Evolutionary conservation across 2,888 invertebrate species (phyloP).

Genomic region (Bombylius discolor): DNA sequence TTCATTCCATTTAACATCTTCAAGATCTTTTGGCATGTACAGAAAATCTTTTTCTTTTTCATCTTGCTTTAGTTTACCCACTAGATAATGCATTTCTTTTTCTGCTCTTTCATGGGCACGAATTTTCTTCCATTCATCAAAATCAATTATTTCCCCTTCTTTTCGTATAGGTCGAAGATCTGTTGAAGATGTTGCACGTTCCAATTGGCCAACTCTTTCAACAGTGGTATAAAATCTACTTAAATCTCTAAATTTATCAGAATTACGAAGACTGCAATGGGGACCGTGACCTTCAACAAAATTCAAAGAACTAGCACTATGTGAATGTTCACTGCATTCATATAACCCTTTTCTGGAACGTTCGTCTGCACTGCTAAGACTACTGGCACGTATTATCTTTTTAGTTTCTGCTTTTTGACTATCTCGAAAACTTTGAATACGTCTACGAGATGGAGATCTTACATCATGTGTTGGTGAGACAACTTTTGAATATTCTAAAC

Average conservation of each 20-base stretch:
- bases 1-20: constrained; percentile 62
- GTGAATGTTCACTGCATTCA: constrained; percentile 28
- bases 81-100: constrained; percentile 63
- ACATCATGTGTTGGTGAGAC: constrained; percentile 31
- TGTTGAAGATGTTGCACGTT: constrained; percentile 56
- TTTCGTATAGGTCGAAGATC: constrained; percentile 58
- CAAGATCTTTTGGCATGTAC: constrained; percentile 62
- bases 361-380: constrained; percentile 47
- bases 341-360: constrained; percentile 25
- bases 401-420: constrained; percentile 24
- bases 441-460: constrained; percentile 53
- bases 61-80: constrained; percentile 60
- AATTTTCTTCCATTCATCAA: constrained; percentile 74
- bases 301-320: constrained; percentile 39
- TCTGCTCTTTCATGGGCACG: constrained; percentile 68
- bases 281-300: constrained; percentile 30
- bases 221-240: constrained; percentile 74
- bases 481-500: constrained; percentile 28
- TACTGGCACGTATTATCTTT: constrained; percentile 47
- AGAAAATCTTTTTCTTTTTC: constrained; percentile 75
- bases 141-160: constrained; percentile 73
- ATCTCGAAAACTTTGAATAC: constrained; percentile 41
- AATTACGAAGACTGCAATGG: constrained; percentile 41
- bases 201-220: constrained; percentile 71
- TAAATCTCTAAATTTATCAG: constrained; percentile 69